Base-by-base conservation (phyloP, 2,113 vertebrate genomes). In the Microcebus griseorufus region DNA sequence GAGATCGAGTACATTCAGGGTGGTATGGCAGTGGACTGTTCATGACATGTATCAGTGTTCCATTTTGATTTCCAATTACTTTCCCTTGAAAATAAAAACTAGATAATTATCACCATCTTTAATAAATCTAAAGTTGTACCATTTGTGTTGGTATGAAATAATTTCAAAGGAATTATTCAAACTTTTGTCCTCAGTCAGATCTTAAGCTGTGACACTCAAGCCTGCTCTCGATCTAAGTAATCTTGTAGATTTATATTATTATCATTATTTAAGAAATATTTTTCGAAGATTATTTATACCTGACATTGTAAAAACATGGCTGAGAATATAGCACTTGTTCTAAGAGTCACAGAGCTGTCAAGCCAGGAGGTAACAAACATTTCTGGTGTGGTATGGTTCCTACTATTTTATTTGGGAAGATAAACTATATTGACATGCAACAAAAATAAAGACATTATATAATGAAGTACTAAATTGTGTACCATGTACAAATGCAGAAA, bases 41-140 rank as follows among this genome's bases (percentile, higher is more conserved):
- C 64, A 55, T 86, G n/a, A 78, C 37, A 88, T 22, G 29, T 60
- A n/a, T 53, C 42, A 37, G 20, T 70, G 45, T 53, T 78, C 18
- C 39, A 39, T 72, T 94, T 96, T 67, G 62, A 84, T 92, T 90
- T 96, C 39, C 82, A 93, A 86, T 96, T 95, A 65, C 29, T 78
- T 87, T 34, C 17, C 60, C 6, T 48, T 76, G 27, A 94, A 95
- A 95, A 90, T 45, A 62, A 51, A 65, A 93, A 72, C 11, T n/a
- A 64, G 14, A 73, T 69, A 1, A 29, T 90, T 93, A 67, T 75
- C 58, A 70, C 9, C 14, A 64, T 90, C 37, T 69, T 90, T 55
- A 90, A 75, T 76, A 13, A 87, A 70, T 94, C 7, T 82, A 58
- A 96, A 93, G 9, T 34, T 82, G 29, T 69, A 69, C 4, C 37